Conservation (phyloP, 2,113 vertebrate species). For the Terrapene triunguis region DNA sequence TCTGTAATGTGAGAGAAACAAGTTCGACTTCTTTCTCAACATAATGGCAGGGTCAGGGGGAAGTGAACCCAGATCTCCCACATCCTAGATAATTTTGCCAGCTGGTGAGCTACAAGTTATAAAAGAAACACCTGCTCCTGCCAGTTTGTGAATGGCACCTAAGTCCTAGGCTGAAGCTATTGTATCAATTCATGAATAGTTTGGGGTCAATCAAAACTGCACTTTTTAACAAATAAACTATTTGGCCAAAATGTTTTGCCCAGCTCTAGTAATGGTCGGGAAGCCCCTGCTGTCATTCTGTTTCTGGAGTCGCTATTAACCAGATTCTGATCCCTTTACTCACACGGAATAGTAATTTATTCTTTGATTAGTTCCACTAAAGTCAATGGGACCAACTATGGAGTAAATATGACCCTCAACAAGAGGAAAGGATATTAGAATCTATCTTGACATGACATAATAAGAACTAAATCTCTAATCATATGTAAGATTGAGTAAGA, state of each 20-base stretch:
- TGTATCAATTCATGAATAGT: background rate
- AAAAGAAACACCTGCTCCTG: background rate
- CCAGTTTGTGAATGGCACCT: background rate
- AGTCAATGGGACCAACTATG: background rate
- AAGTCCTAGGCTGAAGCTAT: background rate
- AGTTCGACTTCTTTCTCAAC: background rate
- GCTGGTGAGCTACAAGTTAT: background rate
- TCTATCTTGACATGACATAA: background rate
- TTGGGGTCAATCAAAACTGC: background rate
- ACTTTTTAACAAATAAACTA: background rate
- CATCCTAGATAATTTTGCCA: too few relatives aligned
- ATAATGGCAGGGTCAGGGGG: background rate
- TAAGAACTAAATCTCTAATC: background rate
- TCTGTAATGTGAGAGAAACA: background rate
- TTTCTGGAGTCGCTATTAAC: background rate
- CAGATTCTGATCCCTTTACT: conserved; percentile 20
- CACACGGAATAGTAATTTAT: background rate
- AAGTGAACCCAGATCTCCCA: background rate
- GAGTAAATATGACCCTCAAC: background rate
- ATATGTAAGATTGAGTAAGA: background rate
- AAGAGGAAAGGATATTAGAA: background rate
- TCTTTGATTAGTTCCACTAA: background rate
- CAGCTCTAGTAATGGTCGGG: background rate
- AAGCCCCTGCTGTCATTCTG: background rate
- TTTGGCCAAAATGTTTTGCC: background rate